These are phyloP conservation scores for Parthenolecanium corni DNA, from an alignment of 2,888 invertebrate species.

Conservation along the genomic window DNA sequence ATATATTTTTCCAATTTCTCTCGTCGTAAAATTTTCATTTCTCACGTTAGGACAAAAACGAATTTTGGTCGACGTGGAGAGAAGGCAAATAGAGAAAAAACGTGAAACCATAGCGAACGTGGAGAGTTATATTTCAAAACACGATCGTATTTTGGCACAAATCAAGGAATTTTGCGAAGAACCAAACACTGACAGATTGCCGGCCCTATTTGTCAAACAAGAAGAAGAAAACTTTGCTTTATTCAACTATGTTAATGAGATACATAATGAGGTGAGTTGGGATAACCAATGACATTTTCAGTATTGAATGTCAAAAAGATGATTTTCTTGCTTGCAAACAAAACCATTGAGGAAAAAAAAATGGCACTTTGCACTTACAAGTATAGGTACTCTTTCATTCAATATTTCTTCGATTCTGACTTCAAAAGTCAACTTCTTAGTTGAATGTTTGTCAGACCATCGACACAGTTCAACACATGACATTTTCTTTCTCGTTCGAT, in stretches of 20 bases:
- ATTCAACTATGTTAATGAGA: slow-evolving; percentile 80
- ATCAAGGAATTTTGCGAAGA: slow-evolving; percentile 57
- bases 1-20: too few relatives aligned
- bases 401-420: too few relatives aligned
- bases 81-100: slow-evolving; percentile 58
- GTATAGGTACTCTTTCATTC: too few relatives aligned
- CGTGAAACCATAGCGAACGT: slow-evolving; percentile 54
- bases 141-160: slow-evolving; percentile 60
- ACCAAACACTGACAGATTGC: slow-evolving; percentile 50
- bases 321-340: too few relatives aligned
- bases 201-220: slow-evolving; percentile 63
- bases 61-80: slow-evolving; percentile 59
- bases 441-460: too few relatives aligned
- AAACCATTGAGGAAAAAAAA: background rate
- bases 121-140: slow-evolving; percentile 58
- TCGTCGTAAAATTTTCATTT: background rate
- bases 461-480: too few relatives aligned
- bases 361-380: too few relatives aligned
- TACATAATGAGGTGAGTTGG: slow-evolving; percentile 59
- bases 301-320: too few relatives aligned
- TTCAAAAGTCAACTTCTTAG: too few relatives aligned
- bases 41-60: slow-evolving; percentile 54
- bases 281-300: too few relatives aligned
- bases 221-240: slow-evolving; percentile 86
- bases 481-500: too few relatives aligned